Percentiles rank a stretch among this genome's conserved stretches.
Conservation (phyloP, 2,888 invertebrate genomes). For the Athetis lepigone region DNA sequence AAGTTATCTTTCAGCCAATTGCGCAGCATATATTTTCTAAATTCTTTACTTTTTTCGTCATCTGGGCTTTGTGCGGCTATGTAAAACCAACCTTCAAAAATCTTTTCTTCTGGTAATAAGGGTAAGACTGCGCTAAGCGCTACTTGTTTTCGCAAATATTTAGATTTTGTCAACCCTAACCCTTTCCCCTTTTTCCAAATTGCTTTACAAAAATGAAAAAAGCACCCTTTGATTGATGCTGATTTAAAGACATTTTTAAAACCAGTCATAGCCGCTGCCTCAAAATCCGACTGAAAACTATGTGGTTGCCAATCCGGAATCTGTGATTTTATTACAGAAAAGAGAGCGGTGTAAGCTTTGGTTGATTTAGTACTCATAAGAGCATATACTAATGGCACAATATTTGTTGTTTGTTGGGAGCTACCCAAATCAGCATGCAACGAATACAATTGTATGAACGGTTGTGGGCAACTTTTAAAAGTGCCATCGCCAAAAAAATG, state of each 20-base stretch:
- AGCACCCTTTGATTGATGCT: constrained; percentile 37
- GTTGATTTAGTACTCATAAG: constrained; percentile 26
- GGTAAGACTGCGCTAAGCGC: constrained; percentile 41
- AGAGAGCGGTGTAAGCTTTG: constrained; percentile 31
- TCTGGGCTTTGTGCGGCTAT: constrained; percentile 36
- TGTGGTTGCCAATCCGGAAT: constrained; percentile 36
- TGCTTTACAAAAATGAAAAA: constrained; percentile 32
- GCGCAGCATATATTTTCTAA: constrained; percentile 38
- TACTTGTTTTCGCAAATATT: constrained; percentile 27
- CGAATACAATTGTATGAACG: constrained; percentile 31
- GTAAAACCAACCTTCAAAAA: constrained; percentile 40
- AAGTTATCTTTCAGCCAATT: constrained; percentile 37
- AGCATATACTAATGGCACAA: constrained; percentile 27
- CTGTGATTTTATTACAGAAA: constrained; percentile 33
- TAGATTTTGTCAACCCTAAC: constrained; percentile 32
- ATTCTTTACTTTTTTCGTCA: constrained; percentile 33
- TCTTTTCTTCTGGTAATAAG: constrained; percentile 31
- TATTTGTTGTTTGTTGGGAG: constrained; percentile 16
- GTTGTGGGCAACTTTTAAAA: constrained; percentile 33
- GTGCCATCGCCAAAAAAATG: constrained; percentile 29
- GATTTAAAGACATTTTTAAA: constrained; percentile 37
- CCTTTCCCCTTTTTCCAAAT: constrained; percentile 35
- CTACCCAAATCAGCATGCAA: constrained; percentile 24
- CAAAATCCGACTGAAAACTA: constrained; percentile 36
- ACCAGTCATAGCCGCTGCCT: constrained; percentile 31